A percentile compares a stretch with the other conserved stretches of the same genome.
These are phyloP conservation scores for Herminia tarsipennalis DNA, from an alignment of 2,888 invertebrate species.

Conservation along the genomic window DNA sequence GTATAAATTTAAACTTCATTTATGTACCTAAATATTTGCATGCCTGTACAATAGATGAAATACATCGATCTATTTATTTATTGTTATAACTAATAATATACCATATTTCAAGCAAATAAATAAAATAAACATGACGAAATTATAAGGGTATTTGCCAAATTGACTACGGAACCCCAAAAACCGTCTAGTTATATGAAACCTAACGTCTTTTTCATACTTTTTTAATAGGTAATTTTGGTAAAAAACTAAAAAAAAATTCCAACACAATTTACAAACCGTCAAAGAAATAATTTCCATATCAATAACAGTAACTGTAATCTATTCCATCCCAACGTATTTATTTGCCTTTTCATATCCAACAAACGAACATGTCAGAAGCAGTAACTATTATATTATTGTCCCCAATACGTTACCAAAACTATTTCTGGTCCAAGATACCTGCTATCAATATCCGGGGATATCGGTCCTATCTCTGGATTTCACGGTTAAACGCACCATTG, in stretches of 20 bases:
- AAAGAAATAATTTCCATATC: conserved; percentile 5
- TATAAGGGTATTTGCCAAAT: too few relatives aligned
- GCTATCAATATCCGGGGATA: conserved; percentile 79
- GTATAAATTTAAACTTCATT: too few relatives aligned
- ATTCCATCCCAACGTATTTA: conserved; percentile 3
- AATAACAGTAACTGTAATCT: conserved; percentile 2
- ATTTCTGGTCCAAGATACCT: conserved; percentile 72
- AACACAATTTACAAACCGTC: not conserved
- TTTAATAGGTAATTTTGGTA: not conserved
- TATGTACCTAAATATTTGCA: too few relatives aligned
- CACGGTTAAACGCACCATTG: conserved; percentile 82
- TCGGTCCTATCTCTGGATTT: conserved; percentile 78
- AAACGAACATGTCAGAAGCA: conserved; percentile 50
- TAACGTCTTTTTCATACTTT: too few relatives aligned
- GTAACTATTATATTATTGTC: conserved; percentile 57
- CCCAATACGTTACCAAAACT: conserved; percentile 69
- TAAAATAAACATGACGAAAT: too few relatives aligned
- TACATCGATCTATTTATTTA: too few relatives aligned
- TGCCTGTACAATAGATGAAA: too few relatives aligned
- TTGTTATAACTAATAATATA: too few relatives aligned
- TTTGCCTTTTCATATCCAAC: conserved; percentile 27
- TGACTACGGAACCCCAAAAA: too few relatives aligned
- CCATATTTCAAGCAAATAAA: too few relatives aligned
- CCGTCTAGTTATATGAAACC: too few relatives aligned
- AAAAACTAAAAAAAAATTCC: not conserved